phyloP scores from a whole-genome alignment of 1,140 invertebrate genomes.

The Delia radicum region DNA sequence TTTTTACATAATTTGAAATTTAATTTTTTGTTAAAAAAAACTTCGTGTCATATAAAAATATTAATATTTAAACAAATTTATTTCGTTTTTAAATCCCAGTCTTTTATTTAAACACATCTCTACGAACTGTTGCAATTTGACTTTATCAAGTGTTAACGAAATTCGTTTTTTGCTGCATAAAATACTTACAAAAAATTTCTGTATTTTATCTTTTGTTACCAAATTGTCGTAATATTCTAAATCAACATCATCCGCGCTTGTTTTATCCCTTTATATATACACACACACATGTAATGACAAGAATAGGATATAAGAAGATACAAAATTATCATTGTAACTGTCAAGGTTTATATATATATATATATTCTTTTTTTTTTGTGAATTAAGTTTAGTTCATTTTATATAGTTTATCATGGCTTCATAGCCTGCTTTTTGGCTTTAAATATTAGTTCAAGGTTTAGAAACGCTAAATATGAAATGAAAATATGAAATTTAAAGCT shows the following conservation, averaged over 20 bases:
- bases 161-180: too few species aligned
- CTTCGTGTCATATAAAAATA: too few species aligned
- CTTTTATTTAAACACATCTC: too few species aligned
- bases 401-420: not conserved
- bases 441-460: not conserved
- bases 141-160: too few species aligned
- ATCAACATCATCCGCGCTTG: not conserved
- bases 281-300: not conserved
- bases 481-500: not conserved
- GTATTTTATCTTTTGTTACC: not conserved
- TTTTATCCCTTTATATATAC: not conserved
- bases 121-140: too few species aligned
- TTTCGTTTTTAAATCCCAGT: too few species aligned
- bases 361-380: not conserved
- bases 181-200: too few species aligned
- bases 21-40: too few species aligned
- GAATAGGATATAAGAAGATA: not conserved
- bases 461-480: not conserved
- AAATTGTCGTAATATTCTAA: not conserved
- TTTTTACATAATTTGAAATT: too few species aligned
- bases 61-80: too few species aligned
- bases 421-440: not conserved
- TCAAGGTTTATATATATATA: not conserved
- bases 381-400: not conserved
- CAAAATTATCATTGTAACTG: not conserved